Evolutionary conservation across 2,888 invertebrate species (phyloP).

Genomic region (Gymnocheta viridis): DNA sequence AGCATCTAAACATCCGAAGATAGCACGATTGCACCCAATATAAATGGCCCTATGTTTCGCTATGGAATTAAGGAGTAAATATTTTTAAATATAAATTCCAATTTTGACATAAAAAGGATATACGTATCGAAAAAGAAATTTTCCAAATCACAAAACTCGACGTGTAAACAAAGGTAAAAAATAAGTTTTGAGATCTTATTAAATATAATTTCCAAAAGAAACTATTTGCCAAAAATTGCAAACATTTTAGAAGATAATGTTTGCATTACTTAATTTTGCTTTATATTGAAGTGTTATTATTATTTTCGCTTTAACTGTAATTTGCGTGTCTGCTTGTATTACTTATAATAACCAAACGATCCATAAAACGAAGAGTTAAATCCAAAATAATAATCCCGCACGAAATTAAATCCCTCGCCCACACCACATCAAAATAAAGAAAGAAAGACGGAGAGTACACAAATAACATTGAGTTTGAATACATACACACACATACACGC

Average conservation of each 20-base stretch:
- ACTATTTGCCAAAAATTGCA: too few species aligned
- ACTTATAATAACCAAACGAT: constrained; percentile 76
- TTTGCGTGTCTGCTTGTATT: constrained; percentile 68
- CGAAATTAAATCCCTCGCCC: constrained; percentile 81
- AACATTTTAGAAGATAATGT: neutral
- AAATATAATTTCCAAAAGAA: too few species aligned
- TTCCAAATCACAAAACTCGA: too few species aligned
- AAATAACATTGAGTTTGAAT: constrained; percentile 44
- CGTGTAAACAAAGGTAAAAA: too few species aligned
- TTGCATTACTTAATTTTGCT: neutral
- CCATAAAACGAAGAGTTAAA: constrained; percentile 82
- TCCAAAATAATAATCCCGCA: constrained; percentile 81
- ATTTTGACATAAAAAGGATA: too few species aligned
- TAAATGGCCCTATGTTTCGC: too few species aligned
- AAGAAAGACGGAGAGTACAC: neutral
- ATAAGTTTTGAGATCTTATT: too few species aligned
- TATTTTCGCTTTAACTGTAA: constrained; percentile 45
- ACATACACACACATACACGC: constrained; percentile 15
- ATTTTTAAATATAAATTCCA: too few species aligned
- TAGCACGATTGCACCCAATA: too few species aligned
- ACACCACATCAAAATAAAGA: constrained; percentile 71
- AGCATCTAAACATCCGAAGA: too few species aligned
- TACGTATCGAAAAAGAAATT: too few species aligned
- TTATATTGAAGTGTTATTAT: neutral
- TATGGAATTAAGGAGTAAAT: too few species aligned